A percentile compares a stretch with the other conserved stretches of the same genome.
Evolutionary conservation across 1,140 invertebrate species (phyloP).

Genomic region (Camponotus vicinus): DNA sequence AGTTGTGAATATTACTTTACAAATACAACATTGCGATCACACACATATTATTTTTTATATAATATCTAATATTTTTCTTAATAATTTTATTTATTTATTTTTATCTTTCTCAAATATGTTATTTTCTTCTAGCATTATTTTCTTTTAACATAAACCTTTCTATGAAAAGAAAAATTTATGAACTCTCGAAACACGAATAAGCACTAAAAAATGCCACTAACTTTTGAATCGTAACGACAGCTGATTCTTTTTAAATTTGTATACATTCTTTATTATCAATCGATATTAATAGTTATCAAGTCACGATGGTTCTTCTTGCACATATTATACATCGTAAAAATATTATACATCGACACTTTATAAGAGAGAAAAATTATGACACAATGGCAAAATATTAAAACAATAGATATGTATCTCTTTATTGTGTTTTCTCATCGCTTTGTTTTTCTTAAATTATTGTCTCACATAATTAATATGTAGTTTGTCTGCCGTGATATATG

Average conservation of each 20-base stretch:
- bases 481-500: constrained; percentile 42
- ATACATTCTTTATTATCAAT: background rate
- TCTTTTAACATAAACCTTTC: background rate
- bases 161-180: background rate
- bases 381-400: background rate
- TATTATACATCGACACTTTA: background rate
- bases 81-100: background rate
- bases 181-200: background rate
- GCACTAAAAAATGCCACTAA: constrained; percentile 4
- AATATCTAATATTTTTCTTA: background rate
- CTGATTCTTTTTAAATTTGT: background rate
- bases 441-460: constrained; percentile 16
- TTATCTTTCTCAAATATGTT: background rate
- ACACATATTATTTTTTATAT: background rate
- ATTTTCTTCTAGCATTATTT: background rate
- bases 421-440: background rate
- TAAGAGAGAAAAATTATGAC: background rate
- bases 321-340: background rate
- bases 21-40: background rate
- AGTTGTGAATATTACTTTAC: background rate
- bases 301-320: background rate
- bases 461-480: background rate
- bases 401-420: background rate
- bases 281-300: background rate
- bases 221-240: background rate